Evolutionary conservation across 53 echinoderm and acorn worm species (phyloP), one percentile per base, ranked within the genome.

Genomic region (Apostichopus leukothele): DNA sequence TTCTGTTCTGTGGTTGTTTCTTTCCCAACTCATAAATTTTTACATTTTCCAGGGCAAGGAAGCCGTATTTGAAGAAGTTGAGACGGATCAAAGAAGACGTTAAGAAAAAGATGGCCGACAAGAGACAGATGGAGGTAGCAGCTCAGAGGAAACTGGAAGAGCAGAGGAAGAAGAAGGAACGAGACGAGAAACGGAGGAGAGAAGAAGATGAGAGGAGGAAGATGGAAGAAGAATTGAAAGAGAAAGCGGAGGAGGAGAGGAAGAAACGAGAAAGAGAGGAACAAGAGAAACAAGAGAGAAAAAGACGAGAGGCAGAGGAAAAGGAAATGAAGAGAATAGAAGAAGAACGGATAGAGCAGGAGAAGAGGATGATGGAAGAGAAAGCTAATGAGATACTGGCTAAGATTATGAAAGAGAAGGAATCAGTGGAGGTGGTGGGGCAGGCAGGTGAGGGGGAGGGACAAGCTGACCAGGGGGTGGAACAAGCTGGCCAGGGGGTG

Each of bases 41-140:
- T 57, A 6, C 71, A 71, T 19, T 71, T 71, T 21, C 71, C 89
- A 96, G 96, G 78, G 92, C 90, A 10, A 93, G 96, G 67, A 93
- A 92, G 60, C 94, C 94, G 19, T 96, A 92, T 83, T 86, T 71
- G 75, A 90, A 76, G 23, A 93, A 93, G 74, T 78, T 96, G 80
- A 87, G 78, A 21, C 84, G 91, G 86, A 92, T 94, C 19, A 89
- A 88, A 80, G 93, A 94, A 67, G 92, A 90, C n/a, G 74, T 93
- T 51, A 89, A 90, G 86, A 91, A 93, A 78, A 91, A 83, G 53
- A 87, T 84, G 89, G 88, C 91, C 67, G 90, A 93, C 51, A 88
- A 94, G 79, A 89, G 96, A 67, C 96, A 96, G 92, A 92, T 93
- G 92, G 96, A 96, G 91, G 93, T 96, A 67, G 91, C 93, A 14